Conservation (phyloP, 1,140 invertebrate species). For the Cyclargus thomasi region DNA sequence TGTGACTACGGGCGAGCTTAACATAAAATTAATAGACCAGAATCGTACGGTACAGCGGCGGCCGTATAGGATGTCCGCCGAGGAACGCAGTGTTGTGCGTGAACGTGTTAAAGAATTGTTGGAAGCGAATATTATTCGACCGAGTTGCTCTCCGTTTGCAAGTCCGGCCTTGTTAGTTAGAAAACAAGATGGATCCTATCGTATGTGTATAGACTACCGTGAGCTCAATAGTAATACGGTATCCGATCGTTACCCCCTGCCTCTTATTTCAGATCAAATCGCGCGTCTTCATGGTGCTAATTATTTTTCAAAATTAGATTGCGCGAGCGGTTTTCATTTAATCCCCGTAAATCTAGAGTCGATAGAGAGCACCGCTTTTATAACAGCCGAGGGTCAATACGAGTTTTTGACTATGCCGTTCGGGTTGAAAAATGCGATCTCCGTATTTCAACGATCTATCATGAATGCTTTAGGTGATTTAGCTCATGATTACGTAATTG, state of each 20-base stretch:
- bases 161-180: slow-evolving; percentile 36
- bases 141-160: slow-evolving; percentile 25
- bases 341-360: slow-evolving; percentile 51
- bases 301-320: slow-evolving; percentile 23
- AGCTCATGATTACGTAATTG: slow-evolving; percentile 24
- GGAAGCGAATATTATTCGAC: slow-evolving; percentile 20
- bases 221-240: slow-evolving; percentile 64
- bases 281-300: slow-evolving; percentile 25
- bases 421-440: slow-evolving; percentile 40
- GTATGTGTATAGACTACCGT: slow-evolving; percentile 36
- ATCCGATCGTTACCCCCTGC: slow-evolving; percentile 69
- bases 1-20: slow-evolving; percentile 15
- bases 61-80: slow-evolving; percentile 17
- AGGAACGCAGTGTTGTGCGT: slow-evolving; percentile 22
- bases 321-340: slow-evolving; percentile 62
- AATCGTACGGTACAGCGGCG: slow-evolving; percentile 22
- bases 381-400: slow-evolving; percentile 53
- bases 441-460: slow-evolving; percentile 42
- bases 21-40: slow-evolving; percentile 22
- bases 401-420: slow-evolving; percentile 43
- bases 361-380: slow-evolving; percentile 63
- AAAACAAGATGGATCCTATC: slow-evolving; percentile 32
- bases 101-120: slow-evolving; percentile 32
- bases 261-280: slow-evolving; percentile 65
- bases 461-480: slow-evolving; percentile 31